These are phyloP conservation scores for Catonia carolina DNA, from an alignment of 2,888 invertebrate genomes.

Conservation along the genomic window DNA sequence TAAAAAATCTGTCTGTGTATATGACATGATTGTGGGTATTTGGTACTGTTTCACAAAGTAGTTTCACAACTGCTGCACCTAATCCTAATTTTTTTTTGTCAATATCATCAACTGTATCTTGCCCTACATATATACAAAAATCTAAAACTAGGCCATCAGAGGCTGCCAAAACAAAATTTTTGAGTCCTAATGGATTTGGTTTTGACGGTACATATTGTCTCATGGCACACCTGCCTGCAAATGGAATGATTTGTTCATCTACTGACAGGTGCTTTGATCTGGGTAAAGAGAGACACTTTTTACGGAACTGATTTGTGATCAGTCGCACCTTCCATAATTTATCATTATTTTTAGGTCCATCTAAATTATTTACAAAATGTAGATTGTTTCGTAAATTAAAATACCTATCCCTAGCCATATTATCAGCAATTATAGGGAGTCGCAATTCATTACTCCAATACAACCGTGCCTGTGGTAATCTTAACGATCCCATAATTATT, in stretches of 20 bases:
- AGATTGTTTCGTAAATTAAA: conserved; percentile 3
- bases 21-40: not conserved
- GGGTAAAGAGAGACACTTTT: conserved; percentile 2
- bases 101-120: conserved; percentile 7
- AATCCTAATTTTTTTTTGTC: conserved; percentile 6
- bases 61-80: conserved; percentile 6
- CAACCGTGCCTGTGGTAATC: conserved; percentile 6
- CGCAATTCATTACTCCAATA: conserved; percentile 6
- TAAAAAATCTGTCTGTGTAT: conserved; percentile 14
- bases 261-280: conserved; percentile 7
- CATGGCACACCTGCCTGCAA: conserved; percentile 7
- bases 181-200: conserved; percentile 10
- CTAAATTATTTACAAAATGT: conserved; percentile 13
- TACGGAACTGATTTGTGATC: not conserved
- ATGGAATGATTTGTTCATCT: conserved; percentile 13
- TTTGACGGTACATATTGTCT: conserved; percentile 7
- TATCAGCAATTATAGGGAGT: not conserved
- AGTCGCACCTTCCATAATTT: conserved; percentile 13
- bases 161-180: conserved; percentile 9
- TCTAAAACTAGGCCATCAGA: conserved; percentile 5
- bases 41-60: conserved; percentile 1
- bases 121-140: conserved; percentile 3
- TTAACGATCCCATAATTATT: conserved; percentile 7
- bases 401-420: conserved; percentile 10
- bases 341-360: not conserved